Conservation (phyloP, 1,140 invertebrate genomes). For the Anagrus nilaparvatae region DNA sequence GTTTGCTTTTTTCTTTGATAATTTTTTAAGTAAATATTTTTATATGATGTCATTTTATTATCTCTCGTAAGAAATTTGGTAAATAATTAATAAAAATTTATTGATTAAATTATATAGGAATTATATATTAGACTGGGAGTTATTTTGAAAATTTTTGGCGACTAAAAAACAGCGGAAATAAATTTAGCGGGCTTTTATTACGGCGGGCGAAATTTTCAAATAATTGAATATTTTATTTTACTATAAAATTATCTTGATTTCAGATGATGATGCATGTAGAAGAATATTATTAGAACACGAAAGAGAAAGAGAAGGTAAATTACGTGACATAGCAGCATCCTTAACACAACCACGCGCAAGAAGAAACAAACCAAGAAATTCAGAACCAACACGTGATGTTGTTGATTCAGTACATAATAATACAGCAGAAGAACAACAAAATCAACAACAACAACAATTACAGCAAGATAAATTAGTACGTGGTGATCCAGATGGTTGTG, state of each 20-base stretch:
- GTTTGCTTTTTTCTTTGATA: no score
- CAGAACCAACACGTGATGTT: conserved; percentile 41
- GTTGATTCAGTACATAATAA: conserved; percentile 34
- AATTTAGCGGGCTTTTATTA: no score
- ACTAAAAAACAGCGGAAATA: no score
- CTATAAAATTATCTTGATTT: conserved; percentile 8
- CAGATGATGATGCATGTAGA: conserved; percentile 37
- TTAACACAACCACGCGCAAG: conserved; percentile 50
- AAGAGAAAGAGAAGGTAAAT: conserved; percentile 53
- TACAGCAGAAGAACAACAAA: conserved; percentile 1
- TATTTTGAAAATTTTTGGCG: neutral
- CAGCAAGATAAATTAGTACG: conserved; percentile 48
- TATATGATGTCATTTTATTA: no score
- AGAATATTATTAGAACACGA: conserved; percentile 46
- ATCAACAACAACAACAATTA: no score
- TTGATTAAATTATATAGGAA: no score
- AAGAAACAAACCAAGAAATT: conserved; percentile 35
- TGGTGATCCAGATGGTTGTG: conserved; percentile 76
- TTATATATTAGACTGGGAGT: no score
- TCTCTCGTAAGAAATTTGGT: no score
- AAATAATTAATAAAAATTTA: no score
- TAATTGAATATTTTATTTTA: neutral
- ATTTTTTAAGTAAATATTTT: no score
- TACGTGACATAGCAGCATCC: conserved; percentile 64
- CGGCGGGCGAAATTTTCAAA: neutral